Conservation (phyloP, 2,113 vertebrate species). For the Burhinus oedicnemus region DNA sequence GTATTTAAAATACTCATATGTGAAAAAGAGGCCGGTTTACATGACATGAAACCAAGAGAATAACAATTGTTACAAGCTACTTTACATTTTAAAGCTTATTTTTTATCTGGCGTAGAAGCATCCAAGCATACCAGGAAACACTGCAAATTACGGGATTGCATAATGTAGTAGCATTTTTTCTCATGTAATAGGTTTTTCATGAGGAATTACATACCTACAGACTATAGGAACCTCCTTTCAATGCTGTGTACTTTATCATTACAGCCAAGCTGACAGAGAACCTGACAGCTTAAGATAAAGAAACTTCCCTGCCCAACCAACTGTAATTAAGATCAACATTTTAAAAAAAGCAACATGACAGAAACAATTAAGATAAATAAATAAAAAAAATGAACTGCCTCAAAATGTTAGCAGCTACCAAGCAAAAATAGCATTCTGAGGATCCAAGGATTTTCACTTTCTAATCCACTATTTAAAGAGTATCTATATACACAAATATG, state of each 20-base stretch:
- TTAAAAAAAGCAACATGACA: not conserved
- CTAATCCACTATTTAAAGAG: not conserved
- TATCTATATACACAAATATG: not conserved
- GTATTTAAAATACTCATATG: fast-evolving
- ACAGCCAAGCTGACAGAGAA: constrained; percentile 27
- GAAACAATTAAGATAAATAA: not conserved
- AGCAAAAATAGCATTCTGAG: not conserved
- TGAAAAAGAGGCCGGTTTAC: not conserved
- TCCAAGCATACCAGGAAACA: not conserved
- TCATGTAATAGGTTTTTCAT: not conserved
- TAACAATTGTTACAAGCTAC: not conserved
- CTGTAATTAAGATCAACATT: not conserved
- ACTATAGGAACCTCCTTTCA: not conserved
- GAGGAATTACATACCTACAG: not conserved
- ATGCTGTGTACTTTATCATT: not conserved
- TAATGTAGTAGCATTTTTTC: not conserved
- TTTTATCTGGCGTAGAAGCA: not conserved
- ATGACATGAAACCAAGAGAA: not conserved
- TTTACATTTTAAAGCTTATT: not conserved
- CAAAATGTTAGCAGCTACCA: not conserved
- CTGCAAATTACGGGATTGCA: not conserved
- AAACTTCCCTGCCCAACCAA: constrained; percentile 21
- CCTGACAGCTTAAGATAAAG: constrained; percentile 52
- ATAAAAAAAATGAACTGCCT: not conserved
- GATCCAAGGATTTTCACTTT: not conserved